Evolutionary conservation across 2,113 vertebrate genomes (phyloP), one percentile per base, ranked within the genome.

Genomic region (Ardeotis arabs): DNA sequence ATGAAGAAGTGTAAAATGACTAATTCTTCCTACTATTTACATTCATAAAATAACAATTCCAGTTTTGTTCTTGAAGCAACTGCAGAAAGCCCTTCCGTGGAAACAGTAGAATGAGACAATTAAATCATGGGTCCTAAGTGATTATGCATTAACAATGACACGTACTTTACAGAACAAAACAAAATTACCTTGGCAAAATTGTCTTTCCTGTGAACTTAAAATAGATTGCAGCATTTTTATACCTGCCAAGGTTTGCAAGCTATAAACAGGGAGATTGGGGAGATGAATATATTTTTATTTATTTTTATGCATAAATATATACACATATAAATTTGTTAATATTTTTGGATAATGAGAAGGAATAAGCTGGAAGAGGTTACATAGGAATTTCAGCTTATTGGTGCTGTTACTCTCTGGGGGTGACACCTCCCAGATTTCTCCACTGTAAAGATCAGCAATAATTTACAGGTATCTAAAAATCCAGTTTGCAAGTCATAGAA

Each of bases 1-100:
- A 37, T 86, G 75, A 95, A 89, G 56, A 96, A 76, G 55, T 89
- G 60, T 90, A 90, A 96, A 95, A 86, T 93, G 73, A 94, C 86
- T 96, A 89, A 95, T 92, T 90, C 86, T 94, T 93, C 67, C 70
- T 93, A 50, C 67, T 91, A 35, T 92, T 94, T 93, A 55, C 50
- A 8, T 89, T 95, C 59, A 44, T 94, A 89, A 95, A 92, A 55
- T 82, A 74, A 77, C 62, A 77, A 63, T 78, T 95, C 74, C 17
- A 58, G 44, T 91, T 97, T 89, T 87, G 24, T 73, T 93, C 59
- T 84, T 94, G 67, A 87, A 91, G 56, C 50, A 83, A 83, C 44
- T 89, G 33, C 64, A 84, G 78, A 83, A 92, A 87, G 55, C 28
- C 55, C 56, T 87, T 84, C 66, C 10, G 10, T 89, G 81, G 68